Base-by-base conservation (phyloP, 2,888 invertebrate species). In the Pseudococcus viburni region DNA sequence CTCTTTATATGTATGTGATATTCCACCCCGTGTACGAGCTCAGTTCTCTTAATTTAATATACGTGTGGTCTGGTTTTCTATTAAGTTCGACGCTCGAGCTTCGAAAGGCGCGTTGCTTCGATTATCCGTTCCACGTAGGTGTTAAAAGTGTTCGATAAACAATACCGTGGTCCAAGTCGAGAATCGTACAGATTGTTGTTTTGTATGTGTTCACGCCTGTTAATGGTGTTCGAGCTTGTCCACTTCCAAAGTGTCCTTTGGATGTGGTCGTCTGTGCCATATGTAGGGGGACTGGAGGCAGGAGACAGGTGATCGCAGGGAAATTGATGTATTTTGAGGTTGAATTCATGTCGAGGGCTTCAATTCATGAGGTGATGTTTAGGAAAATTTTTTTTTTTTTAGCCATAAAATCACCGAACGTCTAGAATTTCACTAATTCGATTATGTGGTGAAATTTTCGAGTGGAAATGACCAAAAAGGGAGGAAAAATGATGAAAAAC, bases 81-180 rank as follows among this genome's bases (percentile, higher is more conserved):
- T 83, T 83, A 59, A 88, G 88, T 55, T 88, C 42, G 26, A 39
- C 42, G 11, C 64, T 64, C n/a, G 55, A 55, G 55, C 55, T 26
- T 26, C 22, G 26, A 26, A 68, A 68, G 22, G 73, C 33, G 73
- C 33, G 73, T 4, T 17, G 11, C 59, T 6, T 19, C 8, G 64
- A 22, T 33, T 33, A 73, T 73, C 73, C 33, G 33, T 39, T 33
- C 26, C 9, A 85, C 85, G 85, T 85, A 85, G 85, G 85, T 85
- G 85, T 86, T 51, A 33, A 88, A 88, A 88, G 88, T 88, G 80
- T 55, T 77, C 83, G 88, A 88, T 88, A 88, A 88, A 88, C 80
- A 88, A 83, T 83, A 15, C 73, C 26, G n/a, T 17, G 4, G 77
- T 1, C 39, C n/a, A 17, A n/a, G 39, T 17, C 39, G 33, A 39